Conservation (phyloP, 2,888 invertebrate genomes). For the Hypomecis punctinalis region DNA sequence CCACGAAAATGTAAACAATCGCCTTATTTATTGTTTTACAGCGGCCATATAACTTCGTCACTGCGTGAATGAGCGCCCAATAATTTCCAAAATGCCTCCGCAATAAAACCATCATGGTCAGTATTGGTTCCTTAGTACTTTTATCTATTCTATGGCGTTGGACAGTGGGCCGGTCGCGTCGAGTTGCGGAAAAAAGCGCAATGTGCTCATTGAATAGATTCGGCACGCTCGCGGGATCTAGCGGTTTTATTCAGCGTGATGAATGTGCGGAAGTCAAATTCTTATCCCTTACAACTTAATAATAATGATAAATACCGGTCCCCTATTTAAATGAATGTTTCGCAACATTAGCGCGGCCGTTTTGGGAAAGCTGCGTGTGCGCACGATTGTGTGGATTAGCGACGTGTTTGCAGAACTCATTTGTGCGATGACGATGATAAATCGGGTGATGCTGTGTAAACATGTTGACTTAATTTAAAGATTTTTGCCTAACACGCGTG, state of each 20-base stretch:
- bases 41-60: constrained; percentile 75
- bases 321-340: constrained; percentile 77
- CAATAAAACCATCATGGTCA: constrained; percentile 81
- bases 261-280: constrained; percentile 78
- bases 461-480: constrained; percentile 49
- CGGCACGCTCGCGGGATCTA: constrained; percentile 67
- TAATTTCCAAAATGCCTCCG: constrained; percentile 73
- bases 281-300: constrained; percentile 78
- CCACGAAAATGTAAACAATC: constrained; percentile 77
- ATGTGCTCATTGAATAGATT: constrained; percentile 64
- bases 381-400: constrained; percentile 70
- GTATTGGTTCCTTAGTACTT: constrained; percentile 19
- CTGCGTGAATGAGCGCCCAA: constrained; percentile 66
- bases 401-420: constrained; percentile 72
- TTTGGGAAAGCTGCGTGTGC: constrained; percentile 70
- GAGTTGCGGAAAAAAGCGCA: constrained; percentile 54
- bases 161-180: constrained; percentile 52
- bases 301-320: constrained; percentile 79
- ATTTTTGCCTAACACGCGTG: constrained; percentile 25
- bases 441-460: constrained; percentile 51
- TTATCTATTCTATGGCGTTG: constrained; percentile 4
- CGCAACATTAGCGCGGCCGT: constrained; percentile 76
- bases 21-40: constrained; percentile 81
- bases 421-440: constrained; percentile 71
- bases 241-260: constrained; percentile 66